phyloP scores from a whole-genome alignment of 2,113 vertebrate species.

The Nothocercus julius region DNA sequence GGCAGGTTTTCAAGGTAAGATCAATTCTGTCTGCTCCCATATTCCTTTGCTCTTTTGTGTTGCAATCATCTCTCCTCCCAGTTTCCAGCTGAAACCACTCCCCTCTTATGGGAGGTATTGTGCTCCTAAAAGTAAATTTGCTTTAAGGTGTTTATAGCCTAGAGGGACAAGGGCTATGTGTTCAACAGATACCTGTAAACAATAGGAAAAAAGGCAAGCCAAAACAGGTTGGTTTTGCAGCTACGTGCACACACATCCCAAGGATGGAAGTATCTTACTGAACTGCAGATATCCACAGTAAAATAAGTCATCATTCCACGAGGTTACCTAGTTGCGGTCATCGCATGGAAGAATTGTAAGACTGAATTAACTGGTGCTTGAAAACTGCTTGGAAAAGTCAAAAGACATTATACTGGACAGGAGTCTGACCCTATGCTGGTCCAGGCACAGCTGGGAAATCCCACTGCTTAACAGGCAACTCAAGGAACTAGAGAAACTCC shows the following conservation, averaged over 20 bases:
- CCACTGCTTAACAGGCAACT: accelerated
- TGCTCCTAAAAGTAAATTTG: not conserved
- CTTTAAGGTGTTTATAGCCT: not conserved
- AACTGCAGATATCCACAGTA: accelerated
- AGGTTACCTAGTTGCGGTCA: accelerated
- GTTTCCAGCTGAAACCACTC: conserved; percentile 40
- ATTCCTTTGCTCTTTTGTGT: conserved; percentile 50
- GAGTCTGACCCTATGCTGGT: accelerated
- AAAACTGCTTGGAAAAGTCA: not conserved
- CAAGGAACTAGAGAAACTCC: not conserved
- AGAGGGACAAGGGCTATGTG: not conserved
- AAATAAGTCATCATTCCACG: accelerated
- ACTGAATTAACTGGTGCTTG: not conserved
- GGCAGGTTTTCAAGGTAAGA: not conserved
- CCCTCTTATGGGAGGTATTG: conserved; percentile 23
- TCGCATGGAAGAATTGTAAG: not conserved
- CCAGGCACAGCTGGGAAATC: not conserved
- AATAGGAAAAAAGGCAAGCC: accelerated
- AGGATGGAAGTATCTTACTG: not conserved
- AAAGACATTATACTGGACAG: accelerated
- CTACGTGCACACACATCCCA: not conserved
- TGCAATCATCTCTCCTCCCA: conserved; percentile 62
- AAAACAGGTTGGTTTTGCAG: accelerated
- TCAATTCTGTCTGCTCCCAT: conserved; percentile 48
- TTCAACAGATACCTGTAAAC: not conserved